phyloP scores from a whole-genome alignment of 2,113 vertebrate genomes.

The Anguilla rostrata region DNA sequence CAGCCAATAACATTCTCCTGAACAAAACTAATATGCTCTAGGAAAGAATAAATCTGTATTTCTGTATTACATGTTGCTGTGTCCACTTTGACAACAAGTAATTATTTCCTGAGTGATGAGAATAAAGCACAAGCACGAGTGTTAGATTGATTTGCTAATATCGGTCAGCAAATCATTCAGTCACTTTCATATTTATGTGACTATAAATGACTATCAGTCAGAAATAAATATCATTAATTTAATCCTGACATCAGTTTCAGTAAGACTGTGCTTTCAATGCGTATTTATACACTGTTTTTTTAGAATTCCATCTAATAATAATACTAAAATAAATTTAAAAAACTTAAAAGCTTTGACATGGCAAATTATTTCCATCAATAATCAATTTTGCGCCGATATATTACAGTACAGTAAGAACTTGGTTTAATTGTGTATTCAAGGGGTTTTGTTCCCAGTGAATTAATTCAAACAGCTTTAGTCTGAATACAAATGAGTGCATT shows the following conservation, averaged over 20 bases:
- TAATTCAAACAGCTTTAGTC: slow-evolving; percentile 52
- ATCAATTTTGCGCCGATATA: slow-evolving; percentile 42
- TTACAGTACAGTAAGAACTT: slow-evolving; percentile 51
- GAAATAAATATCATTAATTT: neutral
- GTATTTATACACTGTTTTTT: neutral
- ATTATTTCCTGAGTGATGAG: neutral
- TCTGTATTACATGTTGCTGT: neutral
- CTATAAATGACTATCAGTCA: neutral
- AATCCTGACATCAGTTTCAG: neutral
- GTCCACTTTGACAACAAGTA: no score
- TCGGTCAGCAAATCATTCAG: neutral
- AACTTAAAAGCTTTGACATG: neutral
- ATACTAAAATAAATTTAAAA: neutral
- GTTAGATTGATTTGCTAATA: neutral
- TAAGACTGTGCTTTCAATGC: neutral
- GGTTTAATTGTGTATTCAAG: slow-evolving; percentile 49
- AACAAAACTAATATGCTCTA: neutral
- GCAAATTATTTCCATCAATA: slow-evolving; percentile 39
- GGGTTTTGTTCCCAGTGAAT: slow-evolving; percentile 49
- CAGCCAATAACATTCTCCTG: neutral
- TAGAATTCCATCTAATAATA: neutral
- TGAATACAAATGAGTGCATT: slow-evolving; percentile 62
- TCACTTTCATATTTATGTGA: neutral
- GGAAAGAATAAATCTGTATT: neutral
- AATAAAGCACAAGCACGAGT: neutral